Evolutionary conservation across 2,113 vertebrate species (phyloP), one percentile per base, ranked within the genome.

Genomic region (Thomomys bottae): DNA sequence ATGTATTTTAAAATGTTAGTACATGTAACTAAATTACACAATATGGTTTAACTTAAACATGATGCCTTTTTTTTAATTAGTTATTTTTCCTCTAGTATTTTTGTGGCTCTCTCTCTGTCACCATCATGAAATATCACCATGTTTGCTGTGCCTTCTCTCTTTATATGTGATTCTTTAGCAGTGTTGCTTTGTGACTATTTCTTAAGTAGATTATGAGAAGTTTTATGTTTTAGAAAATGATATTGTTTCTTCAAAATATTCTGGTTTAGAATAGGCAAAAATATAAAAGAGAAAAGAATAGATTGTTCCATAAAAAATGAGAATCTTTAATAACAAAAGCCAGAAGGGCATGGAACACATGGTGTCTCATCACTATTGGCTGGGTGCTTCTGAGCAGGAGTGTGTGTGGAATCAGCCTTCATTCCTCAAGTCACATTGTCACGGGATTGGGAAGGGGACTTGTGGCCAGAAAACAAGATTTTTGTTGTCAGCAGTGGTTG

Each of bases 161-260:
- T 93, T 85, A 57, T 32, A 24, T 75, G 78, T 93, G 61, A n/a
- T 86, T 71, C 67, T 83, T 72, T 21, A 10, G 32, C 12, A 71
- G 21, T 77, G 70, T 70, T 76, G 30, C 9, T 71, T 61, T 71
- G 36, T 91, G 63, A 77, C 49, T 36, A 28, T 79, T 85, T 26
- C 61, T 68, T 61, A 57, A 30, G 36, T 66, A 85, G 83, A 5
- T 83, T 76, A 76, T 85, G 45, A 76, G 70, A 86, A 80, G 64
- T 89, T 92, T 79, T 87, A 45, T 64, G 70, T 32, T 75, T 57
- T 87, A 38, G 64, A 71, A 94, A 87, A 84, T 70, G 79, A n/a
- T 81, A 20, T 80, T 66, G 64, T 67, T 28, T 94, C 23, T 89
- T 77, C 30, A 81, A 94, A 59, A 86, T 63, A 28, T 14, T 17